A percentile compares a stretch with the other conserved stretches of the same genome.
phyloP scores from a whole-genome alignment of 2,113 vertebrate genomes.

The Syrmaticus mikado region DNA sequence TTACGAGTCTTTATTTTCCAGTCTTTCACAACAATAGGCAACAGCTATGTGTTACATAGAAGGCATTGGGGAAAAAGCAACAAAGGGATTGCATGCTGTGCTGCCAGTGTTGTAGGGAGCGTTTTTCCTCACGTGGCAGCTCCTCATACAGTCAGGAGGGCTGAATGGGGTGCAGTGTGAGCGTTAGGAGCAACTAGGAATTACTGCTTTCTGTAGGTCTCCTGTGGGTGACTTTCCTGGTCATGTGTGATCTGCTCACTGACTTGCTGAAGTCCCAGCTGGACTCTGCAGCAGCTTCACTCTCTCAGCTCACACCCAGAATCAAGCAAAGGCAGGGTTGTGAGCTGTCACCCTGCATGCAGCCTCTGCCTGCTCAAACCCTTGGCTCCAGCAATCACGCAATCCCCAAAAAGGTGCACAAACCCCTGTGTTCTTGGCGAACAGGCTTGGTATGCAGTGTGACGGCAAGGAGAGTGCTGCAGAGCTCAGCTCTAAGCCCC shows the following conservation, averaged over 20 bases:
- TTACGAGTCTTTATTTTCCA: constrained; percentile 41
- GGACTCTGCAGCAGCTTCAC: not conserved
- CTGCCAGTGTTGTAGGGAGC: not conserved
- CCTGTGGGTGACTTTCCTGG: not conserved
- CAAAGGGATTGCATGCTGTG: not conserved
- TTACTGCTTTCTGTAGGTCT: constrained; percentile 2
- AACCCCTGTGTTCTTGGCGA: fast-evolving
- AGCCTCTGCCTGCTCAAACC: not conserved
- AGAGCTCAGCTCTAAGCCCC: not conserved
- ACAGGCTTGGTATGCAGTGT: not conserved
- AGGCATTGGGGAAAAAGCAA: not conserved
- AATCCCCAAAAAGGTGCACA: fast-evolving
- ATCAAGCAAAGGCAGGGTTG: not conserved
- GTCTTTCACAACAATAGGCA: constrained; percentile 53
- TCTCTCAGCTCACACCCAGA: not conserved
- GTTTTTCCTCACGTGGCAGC: not conserved
- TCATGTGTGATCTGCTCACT: fast-evolving
- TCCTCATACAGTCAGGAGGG: not conserved
- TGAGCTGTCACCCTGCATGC: not conserved
- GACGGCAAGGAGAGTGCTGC: fast-evolving
- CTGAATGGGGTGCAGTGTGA: not conserved
- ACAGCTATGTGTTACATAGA: not conserved
- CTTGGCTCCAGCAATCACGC: not conserved
- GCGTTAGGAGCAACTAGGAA: not conserved
- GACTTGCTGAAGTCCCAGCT: not conserved